These are phyloP conservation scores for Phyllostomus discolor DNA, from an alignment of 2,113 vertebrate genomes.

Conservation along the genomic window DNA sequence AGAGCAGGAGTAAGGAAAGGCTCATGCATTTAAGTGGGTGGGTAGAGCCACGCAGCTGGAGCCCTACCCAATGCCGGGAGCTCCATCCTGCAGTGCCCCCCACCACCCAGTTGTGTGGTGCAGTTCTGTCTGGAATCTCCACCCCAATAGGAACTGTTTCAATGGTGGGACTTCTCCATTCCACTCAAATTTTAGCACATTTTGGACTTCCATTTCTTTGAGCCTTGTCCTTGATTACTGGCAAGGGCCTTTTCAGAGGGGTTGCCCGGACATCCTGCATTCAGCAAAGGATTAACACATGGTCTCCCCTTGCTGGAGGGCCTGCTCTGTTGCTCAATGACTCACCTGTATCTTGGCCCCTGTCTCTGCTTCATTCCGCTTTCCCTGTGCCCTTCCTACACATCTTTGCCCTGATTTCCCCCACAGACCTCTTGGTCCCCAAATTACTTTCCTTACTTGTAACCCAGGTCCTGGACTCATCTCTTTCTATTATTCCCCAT, in stretches of 20 bases:
- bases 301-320: background rate
- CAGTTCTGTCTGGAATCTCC: background rate
- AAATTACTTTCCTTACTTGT: background rate
- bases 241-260: background rate
- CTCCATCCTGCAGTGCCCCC: background rate
- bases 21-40: background rate
- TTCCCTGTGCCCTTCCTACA: background rate
- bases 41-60: background rate
- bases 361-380: background rate
- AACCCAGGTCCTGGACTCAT: background rate
- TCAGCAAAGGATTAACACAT: background rate
- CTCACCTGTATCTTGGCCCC: background rate
- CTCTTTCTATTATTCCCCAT: background rate
- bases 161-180: background rate
- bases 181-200: background rate
- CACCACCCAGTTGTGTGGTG: fast-evolving
- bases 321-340: background rate
- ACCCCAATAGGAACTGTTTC: background rate
- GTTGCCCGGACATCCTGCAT: background rate
- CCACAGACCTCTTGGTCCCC: too few relatives aligned
- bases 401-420: background rate
- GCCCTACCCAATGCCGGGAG: background rate
- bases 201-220: background rate
- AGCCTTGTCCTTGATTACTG: background rate
- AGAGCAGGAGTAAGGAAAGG: background rate